Base-by-base conservation (phyloP, 1,140 invertebrate genomes). In the Metopolophium dirhodum region DNA sequence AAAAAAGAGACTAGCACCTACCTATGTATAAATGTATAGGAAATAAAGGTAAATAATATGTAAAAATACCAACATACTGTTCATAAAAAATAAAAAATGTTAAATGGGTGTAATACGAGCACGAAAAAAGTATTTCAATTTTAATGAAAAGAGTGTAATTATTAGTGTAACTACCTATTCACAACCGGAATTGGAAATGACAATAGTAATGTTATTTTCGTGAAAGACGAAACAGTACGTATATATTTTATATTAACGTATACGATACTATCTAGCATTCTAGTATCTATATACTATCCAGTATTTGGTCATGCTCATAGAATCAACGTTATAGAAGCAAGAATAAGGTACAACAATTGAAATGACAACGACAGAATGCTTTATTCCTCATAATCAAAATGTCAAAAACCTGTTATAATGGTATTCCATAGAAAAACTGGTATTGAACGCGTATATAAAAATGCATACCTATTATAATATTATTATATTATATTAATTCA, bases 321-420 rank as follows among this genome's bases (percentile, higher is more conserved):
- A 90, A 47, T 54, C 30, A 90, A 41, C 51, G 41, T 57, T 11
- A 47, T 45, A 30, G 41, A 41, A 14, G 51, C 51, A 20, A 54
- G 49, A 51, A 51, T 51, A 51, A 54, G 35, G 37, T 9, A 61
- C 47, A 54, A 57, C 20, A 37, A 90, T 90, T 90, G 88, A 61
- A 90, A 57, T 90, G 88, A 57, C 35, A 61, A 61, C 37, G 26
- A 35, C 11, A 61, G n/a, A 90, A 61, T 90, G 54, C 23, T 90
- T 54, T 90, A 89, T 89, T 89, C n/a, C 22, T 90, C 23, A 61
- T 26, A 90, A 90, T 90, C 88, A 90, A 37, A 57, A 57, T 26
- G 23, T 61, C 35, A 61, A 61, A 89, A 89, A 54, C 22, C 22
- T 51, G 87, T 89, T 51, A 54, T 35, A 88, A 51, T 87, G 45